phyloP scores from a whole-genome alignment of 2,888 invertebrate species.

The Amitus sp. region DNA sequence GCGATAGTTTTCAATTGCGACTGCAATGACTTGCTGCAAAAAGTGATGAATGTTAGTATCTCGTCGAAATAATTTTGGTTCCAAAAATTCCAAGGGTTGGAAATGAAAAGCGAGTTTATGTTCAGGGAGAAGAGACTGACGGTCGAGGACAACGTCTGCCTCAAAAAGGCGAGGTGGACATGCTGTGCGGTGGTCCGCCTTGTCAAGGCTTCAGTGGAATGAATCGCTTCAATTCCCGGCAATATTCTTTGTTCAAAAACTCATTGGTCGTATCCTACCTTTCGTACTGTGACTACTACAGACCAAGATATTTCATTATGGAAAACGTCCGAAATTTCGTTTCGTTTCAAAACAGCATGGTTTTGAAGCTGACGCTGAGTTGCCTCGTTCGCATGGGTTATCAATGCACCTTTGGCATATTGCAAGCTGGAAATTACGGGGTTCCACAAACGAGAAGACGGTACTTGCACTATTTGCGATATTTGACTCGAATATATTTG shows the following conservation, averaged over 20 bases:
- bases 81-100: no score
- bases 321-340: conserved; percentile 91
- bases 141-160: conserved; percentile 72
- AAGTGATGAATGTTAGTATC: conserved; percentile 74
- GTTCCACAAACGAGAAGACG: conserved; percentile 84
- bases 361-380: conserved; percentile 80
- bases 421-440: conserved; percentile 88
- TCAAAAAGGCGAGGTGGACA: conserved; percentile 81
- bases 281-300: conserved; percentile 86
- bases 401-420: conserved; percentile 86
- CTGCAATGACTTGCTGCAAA: conserved; percentile 77
- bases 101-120: no score
- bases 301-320: conserved; percentile 83
- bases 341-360: conserved; percentile 82
- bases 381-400: conserved; percentile 86
- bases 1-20: conserved; percentile 84
- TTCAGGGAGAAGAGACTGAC: conserved; percentile 68
- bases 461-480: no score
- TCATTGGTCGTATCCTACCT: conserved; percentile 84
- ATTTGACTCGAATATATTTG: no score
- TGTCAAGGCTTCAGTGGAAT: conserved; percentile 92
- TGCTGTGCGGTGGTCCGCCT: conserved; percentile 87
- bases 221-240: conserved; percentile 86
- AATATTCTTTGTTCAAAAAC: conserved; percentile 87
- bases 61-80: no score